A percentile compares a stretch with the other conserved stretches of the same genome.
These are phyloP conservation scores for Brienomyrus longianalis DNA, from an alignment of 2,113 vertebrate species.

Conservation along the genomic window DNA sequence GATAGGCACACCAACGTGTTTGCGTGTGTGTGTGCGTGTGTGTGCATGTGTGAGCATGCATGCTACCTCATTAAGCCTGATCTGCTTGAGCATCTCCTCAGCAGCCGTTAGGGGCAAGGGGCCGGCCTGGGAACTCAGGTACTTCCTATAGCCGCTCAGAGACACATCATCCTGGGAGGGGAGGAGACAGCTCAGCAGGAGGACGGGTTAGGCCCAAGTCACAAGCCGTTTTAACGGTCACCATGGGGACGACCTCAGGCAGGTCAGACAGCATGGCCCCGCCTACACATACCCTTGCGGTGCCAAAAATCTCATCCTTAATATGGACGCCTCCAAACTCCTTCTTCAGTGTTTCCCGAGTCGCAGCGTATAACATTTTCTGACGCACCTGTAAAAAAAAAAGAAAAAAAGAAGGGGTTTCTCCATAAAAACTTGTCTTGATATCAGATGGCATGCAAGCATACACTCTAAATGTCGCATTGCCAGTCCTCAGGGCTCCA, in stretches of 20 bases:
- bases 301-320: constrained; percentile 85
- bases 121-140: constrained; percentile 66
- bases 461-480: not conserved
- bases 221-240: not conserved
- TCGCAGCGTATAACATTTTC: constrained; percentile 85
- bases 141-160: constrained; percentile 73
- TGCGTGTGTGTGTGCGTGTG: not conserved
- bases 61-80: constrained; percentile 77
- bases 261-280: not conserved
- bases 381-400: constrained; percentile 65
- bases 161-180: constrained; percentile 75
- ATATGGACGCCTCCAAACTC: constrained; percentile 84
- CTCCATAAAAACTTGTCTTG: not conserved
- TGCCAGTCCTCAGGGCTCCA: not conserved
- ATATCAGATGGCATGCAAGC: not conserved
- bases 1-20: no score
- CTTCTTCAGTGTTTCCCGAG: constrained; percentile 78
- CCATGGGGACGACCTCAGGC: not conserved
- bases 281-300: constrained; percentile 59
- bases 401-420: not conserved
- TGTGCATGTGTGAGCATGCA: not conserved
- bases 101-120: constrained; percentile 76
- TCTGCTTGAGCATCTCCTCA: constrained; percentile 79
- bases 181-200: not conserved
- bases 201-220: not conserved